Base-by-base conservation (phyloP, 2,888 invertebrate species). In the Standfussiana lucernea region DNA sequence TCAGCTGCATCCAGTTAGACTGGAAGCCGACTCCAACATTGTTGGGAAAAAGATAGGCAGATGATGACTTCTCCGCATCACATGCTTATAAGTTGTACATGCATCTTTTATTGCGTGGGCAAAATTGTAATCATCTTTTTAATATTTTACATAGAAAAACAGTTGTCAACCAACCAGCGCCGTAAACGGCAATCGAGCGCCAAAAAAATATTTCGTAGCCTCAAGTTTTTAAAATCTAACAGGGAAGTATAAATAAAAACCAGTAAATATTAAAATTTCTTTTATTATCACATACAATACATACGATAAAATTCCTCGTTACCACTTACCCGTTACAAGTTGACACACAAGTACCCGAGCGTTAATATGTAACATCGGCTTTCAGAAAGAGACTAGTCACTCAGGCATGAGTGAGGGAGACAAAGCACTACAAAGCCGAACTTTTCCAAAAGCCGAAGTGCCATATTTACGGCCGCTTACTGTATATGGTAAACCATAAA, bases 251-350 rank as follows among this genome's bases (percentile, higher is more conserved):
- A 84, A 90, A 91, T 87, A 84, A 91, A 89, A 88, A 81, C 35
- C 79, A 78, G 61, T 75, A 71, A 83, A 79, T 62, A 71, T 82
- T 85, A 87, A 89, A 92, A 91, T 88, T 85, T 88, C 72, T 90
- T 93, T 92, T 91, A 93, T 91, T 93, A 93, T 93, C 93, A 93
- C 92, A 92, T 82, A 88, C 62, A 87, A 92, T 82, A 88, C 65
- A 87, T 87, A 87, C 75, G 88, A 91, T 90, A 89, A 86, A 90
- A 89, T 83, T 82, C 84, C 86, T 88, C 74, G 2, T 72, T 77
- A 82, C 77, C 68, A 75, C 80, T 79, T 79, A 86, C 80, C 83
- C 83, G 80, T 88, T 82, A 82, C 65, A 72, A 75, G 66, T 83
- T 56, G 50, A 72, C 69, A 72, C 45, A 64, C 53, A 71, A 72